Percentiles rank a stretch among this genome's conserved stretches.
phyloP scores from a whole-genome alignment of 2,888 invertebrate genomes.

The Cheilosia vulpina region DNA sequence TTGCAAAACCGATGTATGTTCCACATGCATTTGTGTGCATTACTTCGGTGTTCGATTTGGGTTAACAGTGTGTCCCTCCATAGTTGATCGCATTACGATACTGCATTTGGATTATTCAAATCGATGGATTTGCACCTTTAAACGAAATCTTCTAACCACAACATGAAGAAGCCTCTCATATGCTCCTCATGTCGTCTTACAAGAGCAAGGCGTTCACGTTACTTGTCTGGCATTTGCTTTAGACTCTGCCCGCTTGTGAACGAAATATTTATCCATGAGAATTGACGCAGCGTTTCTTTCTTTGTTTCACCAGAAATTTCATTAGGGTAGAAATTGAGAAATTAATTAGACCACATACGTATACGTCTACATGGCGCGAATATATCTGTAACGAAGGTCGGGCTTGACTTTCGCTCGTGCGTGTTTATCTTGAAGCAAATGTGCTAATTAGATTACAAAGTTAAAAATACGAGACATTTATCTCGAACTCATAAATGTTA shows the following conservation, averaged over 20 bases:
- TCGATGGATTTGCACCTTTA: slow-evolving; percentile 39
- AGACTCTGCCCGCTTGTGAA: slow-evolving; percentile 28
- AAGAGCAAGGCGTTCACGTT: background rate
- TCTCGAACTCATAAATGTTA: slow-evolving; percentile 40
- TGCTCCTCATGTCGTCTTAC: background rate
- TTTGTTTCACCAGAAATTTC: background rate
- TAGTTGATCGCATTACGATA: slow-evolving; percentile 38
- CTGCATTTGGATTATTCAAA: slow-evolving; percentile 43
- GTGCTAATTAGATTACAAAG: slow-evolving; percentile 58
- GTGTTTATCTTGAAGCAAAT: slow-evolving; percentile 2
- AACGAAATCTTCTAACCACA: background rate
- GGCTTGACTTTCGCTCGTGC: slow-evolving; percentile 40
- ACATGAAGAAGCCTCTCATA: slow-evolving; percentile 35
- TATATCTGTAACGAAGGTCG: slow-evolving; percentile 5
- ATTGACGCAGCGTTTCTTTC: slow-evolving; percentile 21
- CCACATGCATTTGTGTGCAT: slow-evolving; percentile 31
- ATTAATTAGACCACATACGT: slow-evolving; percentile 45
- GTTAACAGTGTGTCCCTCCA: slow-evolving; percentile 27
- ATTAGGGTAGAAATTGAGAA: slow-evolving; percentile 27
- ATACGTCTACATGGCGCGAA: background rate
- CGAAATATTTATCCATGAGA: slow-evolving; percentile 55
- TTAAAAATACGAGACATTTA: slow-evolving; percentile 37
- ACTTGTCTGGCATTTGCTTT: slow-evolving; percentile 2
- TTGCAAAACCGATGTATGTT: slow-evolving; percentile 6
- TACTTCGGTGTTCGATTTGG: slow-evolving; percentile 15